Evolutionary conservation across 2,888 invertebrate genomes (phyloP).

Genomic region (Noctua fimbriata): DNA sequence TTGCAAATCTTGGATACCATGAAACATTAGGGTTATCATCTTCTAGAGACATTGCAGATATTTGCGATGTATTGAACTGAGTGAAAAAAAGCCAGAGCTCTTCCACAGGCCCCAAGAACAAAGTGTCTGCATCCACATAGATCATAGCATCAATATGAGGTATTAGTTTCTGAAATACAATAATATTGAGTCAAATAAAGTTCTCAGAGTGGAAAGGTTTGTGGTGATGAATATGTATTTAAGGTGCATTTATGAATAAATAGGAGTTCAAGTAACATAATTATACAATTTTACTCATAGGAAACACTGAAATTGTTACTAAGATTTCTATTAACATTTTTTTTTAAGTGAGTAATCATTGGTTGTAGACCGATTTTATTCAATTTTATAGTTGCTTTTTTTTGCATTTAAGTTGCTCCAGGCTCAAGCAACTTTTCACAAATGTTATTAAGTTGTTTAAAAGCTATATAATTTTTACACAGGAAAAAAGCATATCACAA

Average conservation of each 20-base stretch:
- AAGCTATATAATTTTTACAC: neutral
- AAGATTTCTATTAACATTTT: too few relatives aligned
- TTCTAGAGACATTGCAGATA: slow-evolving; percentile 96
- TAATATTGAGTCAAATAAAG: neutral
- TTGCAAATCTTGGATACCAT: slow-evolving; percentile 98
- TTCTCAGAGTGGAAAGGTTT: neutral
- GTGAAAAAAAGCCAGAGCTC: slow-evolving; percentile 95
- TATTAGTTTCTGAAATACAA: slow-evolving; percentile 92
- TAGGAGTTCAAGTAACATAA: too few relatives aligned
- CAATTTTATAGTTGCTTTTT: neutral
- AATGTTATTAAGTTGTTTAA: neutral
- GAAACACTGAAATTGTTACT: too few relatives aligned
- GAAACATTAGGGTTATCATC: slow-evolving; percentile 97
- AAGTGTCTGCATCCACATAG: slow-evolving; percentile 97
- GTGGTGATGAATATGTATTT: too few relatives aligned
- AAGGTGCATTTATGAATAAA: too few relatives aligned
- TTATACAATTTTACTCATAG: too few relatives aligned
- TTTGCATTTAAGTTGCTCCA: neutral
- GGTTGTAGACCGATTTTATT: too few relatives aligned
- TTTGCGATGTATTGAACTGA: slow-evolving; percentile 95
- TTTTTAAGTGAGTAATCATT: too few relatives aligned
- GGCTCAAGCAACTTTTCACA: neutral
- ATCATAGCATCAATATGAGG: slow-evolving; percentile 95
- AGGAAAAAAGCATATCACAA: neutral
- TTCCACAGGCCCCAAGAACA: slow-evolving; percentile 96